Percentiles rank a stretch among this genome's conserved stretches.
Conservation (phyloP, 2,797 vertebrate species). For the Tachyglossus aculeatus region DNA sequence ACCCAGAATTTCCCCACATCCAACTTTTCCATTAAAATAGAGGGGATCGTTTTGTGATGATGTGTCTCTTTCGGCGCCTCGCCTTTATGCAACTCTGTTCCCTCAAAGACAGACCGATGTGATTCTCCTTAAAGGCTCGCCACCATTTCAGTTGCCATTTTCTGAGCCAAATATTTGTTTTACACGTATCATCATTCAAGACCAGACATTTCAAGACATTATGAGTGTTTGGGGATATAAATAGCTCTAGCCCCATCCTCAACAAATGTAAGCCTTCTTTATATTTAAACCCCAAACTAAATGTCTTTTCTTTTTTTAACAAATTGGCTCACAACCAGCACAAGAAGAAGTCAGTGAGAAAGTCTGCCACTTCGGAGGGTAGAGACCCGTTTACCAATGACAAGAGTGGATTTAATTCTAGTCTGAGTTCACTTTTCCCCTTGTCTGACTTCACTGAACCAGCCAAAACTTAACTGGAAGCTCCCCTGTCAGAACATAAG, state of each 20-base stretch:
- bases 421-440: too few relatives aligned
- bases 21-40: conserved; percentile 52
- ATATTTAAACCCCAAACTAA: neutral
- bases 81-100: too few relatives aligned
- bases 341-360: too few relatives aligned
- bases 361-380: too few relatives aligned
- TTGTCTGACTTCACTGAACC: too few relatives aligned
- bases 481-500: too few relatives aligned
- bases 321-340: too few relatives aligned
- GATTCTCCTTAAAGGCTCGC: conserved; percentile 36
- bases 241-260: conserved; percentile 6
- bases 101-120: conserved; percentile 32
- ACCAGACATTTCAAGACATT: conserved; percentile 52
- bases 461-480: too few relatives aligned
- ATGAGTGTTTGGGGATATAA: conserved; percentile 35
- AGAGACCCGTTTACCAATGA: too few relatives aligned
- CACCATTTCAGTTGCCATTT: conserved; percentile 40
- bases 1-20: conserved; percentile 67
- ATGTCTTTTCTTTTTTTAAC: too few relatives aligned
- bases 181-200: conserved; percentile 17
- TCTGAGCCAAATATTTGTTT: conserved; percentile 5
- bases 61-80: too few relatives aligned
- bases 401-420: too few relatives aligned
- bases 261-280: neutral
- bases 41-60: conserved; percentile 19